Evolutionary conservation across 2,113 vertebrate species (phyloP), one percentile per base, ranked within the genome.

Genomic region (Strix uralensis): DNA sequence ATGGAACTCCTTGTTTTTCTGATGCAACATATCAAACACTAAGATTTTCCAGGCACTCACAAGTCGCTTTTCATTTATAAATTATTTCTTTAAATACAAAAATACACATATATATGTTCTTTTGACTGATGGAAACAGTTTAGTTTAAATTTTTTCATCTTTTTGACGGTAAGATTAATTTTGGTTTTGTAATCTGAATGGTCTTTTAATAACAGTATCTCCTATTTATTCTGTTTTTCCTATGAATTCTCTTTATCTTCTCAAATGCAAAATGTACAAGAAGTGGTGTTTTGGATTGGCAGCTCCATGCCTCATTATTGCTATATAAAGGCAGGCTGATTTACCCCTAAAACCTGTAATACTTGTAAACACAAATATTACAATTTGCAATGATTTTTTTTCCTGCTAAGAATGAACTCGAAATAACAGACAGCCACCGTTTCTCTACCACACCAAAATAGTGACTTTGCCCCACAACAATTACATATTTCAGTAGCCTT

Each of bases 51-150:
- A 79, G 44, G 29, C 21, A 80, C 29, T 83, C 15, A 52, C 4
- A 51, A 73, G 9, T 67, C 36, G 11, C 10, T 78, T 85, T 85
- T 40, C 26, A 32, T 21, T 57, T 34, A 69, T 1, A 77, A 66
- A 44, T 38, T 51, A 32, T 36, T 85, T 65, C 2, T 61, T 93
- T 52, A 44, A 82, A 69, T 67, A 74, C 10, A 85, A 59, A 90
- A 34, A 34, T 1, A 40, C 3, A 47, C 2, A 32, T 4, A 44
- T 0, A 2, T 1, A 15, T 6, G 5, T 26, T 10, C 38, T 86
- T 75, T 52, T 63, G 26, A 75, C 11, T 29, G 15, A 80, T 17
- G 8, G 27, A 72, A 73, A 30, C 5, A 52, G 32, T 27, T 74
- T 15, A 18, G 5, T 11, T 38, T 67, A 47, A 26, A 15, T 29